Evolutionary conservation across 2,797 vertebrate species (phyloP).

Genomic region (Hipposideros larvatus): DNA sequence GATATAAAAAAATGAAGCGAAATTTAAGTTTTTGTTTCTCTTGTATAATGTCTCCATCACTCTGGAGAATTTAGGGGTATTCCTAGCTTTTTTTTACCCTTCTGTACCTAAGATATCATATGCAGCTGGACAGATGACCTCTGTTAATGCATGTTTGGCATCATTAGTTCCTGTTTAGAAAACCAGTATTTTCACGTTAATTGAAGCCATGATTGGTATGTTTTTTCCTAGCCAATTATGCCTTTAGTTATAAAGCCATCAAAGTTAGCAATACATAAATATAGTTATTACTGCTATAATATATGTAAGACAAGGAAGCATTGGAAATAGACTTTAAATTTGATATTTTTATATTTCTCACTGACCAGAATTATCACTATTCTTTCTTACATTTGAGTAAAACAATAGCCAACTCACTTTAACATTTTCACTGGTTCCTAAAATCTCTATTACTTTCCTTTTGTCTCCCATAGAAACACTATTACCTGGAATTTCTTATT

Average conservation of each 20-base stretch:
- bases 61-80: neutral
- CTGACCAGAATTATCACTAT: neutral
- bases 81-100: neutral
- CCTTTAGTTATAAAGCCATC: conserved; percentile 33
- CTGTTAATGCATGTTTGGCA: neutral
- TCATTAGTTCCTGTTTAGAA: neutral
- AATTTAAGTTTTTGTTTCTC: neutral
- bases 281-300: neutral
- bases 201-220: neutral
- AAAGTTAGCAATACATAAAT: neutral
- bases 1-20: neutral
- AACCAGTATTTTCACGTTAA: neutral
- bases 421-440: conserved; percentile 11
- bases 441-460: conserved; percentile 38
- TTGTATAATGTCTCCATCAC: neutral
- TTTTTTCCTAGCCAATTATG: neutral
- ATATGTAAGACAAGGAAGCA: neutral
- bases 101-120: neutral
- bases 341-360: conserved; percentile 48
- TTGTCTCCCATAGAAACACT: conserved; percentile 17
- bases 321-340: conserved; percentile 38
- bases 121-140: neutral
- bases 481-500: neutral
- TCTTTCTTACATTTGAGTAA: neutral
- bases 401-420: neutral